Conservation (phyloP, 2,888 invertebrate species). For the Pomacea canaliculata region DNA sequence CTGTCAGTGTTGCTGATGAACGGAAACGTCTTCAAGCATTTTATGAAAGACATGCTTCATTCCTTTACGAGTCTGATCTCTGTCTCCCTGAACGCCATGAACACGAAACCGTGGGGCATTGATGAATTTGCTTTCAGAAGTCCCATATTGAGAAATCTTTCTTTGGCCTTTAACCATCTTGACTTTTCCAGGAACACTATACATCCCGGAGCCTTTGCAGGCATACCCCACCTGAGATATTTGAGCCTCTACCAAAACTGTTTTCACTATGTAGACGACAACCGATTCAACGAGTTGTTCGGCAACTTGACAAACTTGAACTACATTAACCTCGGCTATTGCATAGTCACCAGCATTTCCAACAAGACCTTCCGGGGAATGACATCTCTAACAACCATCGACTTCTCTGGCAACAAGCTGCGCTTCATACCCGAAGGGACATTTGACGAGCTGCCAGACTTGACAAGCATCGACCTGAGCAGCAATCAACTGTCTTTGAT, state of each 20-base stretch:
- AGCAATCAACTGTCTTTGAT: conserved; percentile 30
- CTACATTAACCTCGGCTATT: conserved; percentile 11
- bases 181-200: conserved; percentile 5
- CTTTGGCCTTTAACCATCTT: conserved; percentile 18
- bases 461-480: conserved; percentile 15
- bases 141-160: conserved; percentile 6
- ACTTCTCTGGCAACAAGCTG: conserved; percentile 16
- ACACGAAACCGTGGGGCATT: conserved; percentile 5
- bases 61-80: conserved; percentile 1
- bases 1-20: not conserved
- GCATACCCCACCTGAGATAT: not conserved
- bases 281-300: conserved; percentile 2
- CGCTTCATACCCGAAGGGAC: conserved; percentile 19
- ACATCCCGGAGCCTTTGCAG: conserved; percentile 7
- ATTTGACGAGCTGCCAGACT: conserved; percentile 11
- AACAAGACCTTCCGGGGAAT: conserved; percentile 7
- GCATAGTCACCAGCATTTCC: conserved; percentile 4
- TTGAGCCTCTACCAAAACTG: conserved; percentile 14
- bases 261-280: not conserved
- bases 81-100: conserved; percentile 11
- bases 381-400: not conserved
- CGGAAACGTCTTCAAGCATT: conserved; percentile 14
- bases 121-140: conserved; percentile 12
- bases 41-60: not conserved
- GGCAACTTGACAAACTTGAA: conserved; percentile 6